Conservation (phyloP, 2,113 vertebrate species). For the Anoplopoma fimbria region DNA sequence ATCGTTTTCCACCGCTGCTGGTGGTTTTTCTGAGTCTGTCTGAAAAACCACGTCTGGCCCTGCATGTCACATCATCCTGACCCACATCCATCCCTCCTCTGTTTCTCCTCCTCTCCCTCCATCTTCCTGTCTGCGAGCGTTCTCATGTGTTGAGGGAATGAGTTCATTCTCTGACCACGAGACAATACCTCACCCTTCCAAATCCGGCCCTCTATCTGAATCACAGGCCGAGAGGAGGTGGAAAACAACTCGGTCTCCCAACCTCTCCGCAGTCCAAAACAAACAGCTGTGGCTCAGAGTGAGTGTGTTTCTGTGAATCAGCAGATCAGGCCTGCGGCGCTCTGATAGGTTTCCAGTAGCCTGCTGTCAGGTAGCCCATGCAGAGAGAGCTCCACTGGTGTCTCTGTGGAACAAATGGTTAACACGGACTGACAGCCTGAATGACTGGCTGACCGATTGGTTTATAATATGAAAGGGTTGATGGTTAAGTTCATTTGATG, state of each 20-base stretch:
- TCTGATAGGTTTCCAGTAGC: slow-evolving; percentile 35
- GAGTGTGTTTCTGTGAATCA: slow-evolving; percentile 9
- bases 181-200: slow-evolving; percentile 79
- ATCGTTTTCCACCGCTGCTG: slow-evolving; percentile 66
- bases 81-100: slow-evolving; percentile 53
- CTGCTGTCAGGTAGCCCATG: slow-evolving; percentile 17
- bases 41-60: slow-evolving; percentile 70
- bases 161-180: slow-evolving; percentile 75
- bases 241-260: slow-evolving; percentile 65
- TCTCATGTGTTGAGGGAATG: slow-evolving; percentile 55
- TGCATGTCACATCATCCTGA: slow-evolving; percentile 67
- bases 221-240: slow-evolving; percentile 62
- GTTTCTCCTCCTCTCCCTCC: slow-evolving; percentile 11
- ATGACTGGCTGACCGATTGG: neutral
- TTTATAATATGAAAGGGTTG: neutral
- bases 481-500: neutral
- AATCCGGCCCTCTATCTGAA: slow-evolving; percentile 56
- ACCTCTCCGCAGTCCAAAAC: slow-evolving; percentile 53
- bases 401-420: slow-evolving; percentile 28
- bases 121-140: slow-evolving; percentile 42
- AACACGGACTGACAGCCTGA: neutral
- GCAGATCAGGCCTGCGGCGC: slow-evolving; percentile 12
- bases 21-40: slow-evolving; percentile 66
- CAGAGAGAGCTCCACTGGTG: neutral
- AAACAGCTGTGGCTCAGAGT: slow-evolving; percentile 57